These are phyloP conservation scores for Priapulus caudatus DNA, from an alignment of 2,888 invertebrate species.

Conservation along the genomic window DNA sequence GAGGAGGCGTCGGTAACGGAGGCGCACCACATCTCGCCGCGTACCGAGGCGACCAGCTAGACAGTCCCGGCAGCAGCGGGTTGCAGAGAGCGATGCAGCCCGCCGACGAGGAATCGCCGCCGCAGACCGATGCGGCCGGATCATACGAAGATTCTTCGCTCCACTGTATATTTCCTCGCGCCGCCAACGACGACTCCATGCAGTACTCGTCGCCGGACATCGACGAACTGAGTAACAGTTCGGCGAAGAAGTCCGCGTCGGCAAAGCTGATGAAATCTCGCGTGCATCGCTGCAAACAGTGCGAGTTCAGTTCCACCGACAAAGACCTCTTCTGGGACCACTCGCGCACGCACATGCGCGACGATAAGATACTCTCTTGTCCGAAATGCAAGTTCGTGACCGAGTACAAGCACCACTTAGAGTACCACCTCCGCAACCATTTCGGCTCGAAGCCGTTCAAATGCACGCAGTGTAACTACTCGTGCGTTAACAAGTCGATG, in stretches of 20 bases:
- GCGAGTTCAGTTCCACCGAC: slow-evolving; percentile 30
- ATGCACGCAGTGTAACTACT: slow-evolving; percentile 34
- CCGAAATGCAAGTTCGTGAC: slow-evolving; percentile 40
- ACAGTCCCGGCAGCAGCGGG: too few relatives aligned
- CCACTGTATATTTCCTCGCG: too few relatives aligned
- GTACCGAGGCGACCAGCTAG: too few relatives aligned
- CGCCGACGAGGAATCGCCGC: too few relatives aligned
- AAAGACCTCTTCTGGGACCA: slow-evolving; percentile 39
- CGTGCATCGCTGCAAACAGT: slow-evolving; percentile 37
- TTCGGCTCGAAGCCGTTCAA: slow-evolving; percentile 40
- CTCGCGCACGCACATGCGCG: slow-evolving; percentile 37
- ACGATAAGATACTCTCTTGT: slow-evolving; percentile 38
- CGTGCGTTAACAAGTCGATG: slow-evolving; percentile 31
- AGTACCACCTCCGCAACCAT: slow-evolving; percentile 40
- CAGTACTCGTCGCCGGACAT: too few relatives aligned
- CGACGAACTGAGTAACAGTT: slow-evolving; percentile 16
- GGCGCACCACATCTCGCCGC: too few relatives aligned
- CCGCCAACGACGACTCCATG: too few relatives aligned
- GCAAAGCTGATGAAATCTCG: slow-evolving; percentile 26
- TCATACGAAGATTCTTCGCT: too few relatives aligned
- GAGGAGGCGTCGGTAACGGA: too few relatives aligned
- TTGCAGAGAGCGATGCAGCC: too few relatives aligned
- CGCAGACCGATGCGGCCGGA: too few relatives aligned
- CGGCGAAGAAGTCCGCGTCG: slow-evolving; percentile 20
- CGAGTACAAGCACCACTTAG: slow-evolving; percentile 41